Evolutionary conservation across 2,797 vertebrate genomes (phyloP).

Genomic region (Pristis pectinata): DNA sequence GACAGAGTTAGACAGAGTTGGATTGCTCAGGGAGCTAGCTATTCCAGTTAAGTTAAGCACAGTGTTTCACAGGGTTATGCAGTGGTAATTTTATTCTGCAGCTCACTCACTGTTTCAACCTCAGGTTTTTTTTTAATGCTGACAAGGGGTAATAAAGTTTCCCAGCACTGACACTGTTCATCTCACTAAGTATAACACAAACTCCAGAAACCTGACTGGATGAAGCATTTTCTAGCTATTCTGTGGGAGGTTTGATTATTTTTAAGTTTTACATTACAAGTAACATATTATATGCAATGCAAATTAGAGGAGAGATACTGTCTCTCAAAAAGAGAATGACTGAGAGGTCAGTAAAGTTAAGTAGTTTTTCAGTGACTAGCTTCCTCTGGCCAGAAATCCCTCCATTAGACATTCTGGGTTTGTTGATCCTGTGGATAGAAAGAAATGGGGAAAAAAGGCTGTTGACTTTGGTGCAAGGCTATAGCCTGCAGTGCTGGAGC

Average conservation of each 20-base stretch:
- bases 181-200: neutral
- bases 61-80: neutral
- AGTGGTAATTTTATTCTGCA: slow-evolving; percentile 5
- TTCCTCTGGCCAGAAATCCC: slow-evolving; percentile 22
- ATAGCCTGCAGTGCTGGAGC: slow-evolving; percentile 9
- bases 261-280: slow-evolving; percentile 19
- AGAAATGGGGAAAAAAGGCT: neutral
- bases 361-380: slow-evolving; percentile 21
- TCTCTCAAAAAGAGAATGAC: slow-evolving; percentile 10
- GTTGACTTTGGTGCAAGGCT: slow-evolving; percentile 30
- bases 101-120: neutral
- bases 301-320: slow-evolving; percentile 10
- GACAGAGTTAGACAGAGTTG: neutral
- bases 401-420: slow-evolving; percentile 23
- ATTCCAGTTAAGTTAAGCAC: neutral
- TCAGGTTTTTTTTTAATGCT: neutral
- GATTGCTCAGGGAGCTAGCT: neutral
- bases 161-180: neutral
- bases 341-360: slow-evolving; percentile 31
- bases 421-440: slow-evolving; percentile 27
- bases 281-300: slow-evolving; percentile 12
- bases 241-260: slow-evolving; percentile 20
- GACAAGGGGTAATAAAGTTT: neutral
- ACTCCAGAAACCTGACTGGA: neutral
- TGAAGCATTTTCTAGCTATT: neutral